Evolutionary conservation across 2,888 invertebrate genomes (phyloP).

Genomic region (Dorcus parallelipipedus): DNA sequence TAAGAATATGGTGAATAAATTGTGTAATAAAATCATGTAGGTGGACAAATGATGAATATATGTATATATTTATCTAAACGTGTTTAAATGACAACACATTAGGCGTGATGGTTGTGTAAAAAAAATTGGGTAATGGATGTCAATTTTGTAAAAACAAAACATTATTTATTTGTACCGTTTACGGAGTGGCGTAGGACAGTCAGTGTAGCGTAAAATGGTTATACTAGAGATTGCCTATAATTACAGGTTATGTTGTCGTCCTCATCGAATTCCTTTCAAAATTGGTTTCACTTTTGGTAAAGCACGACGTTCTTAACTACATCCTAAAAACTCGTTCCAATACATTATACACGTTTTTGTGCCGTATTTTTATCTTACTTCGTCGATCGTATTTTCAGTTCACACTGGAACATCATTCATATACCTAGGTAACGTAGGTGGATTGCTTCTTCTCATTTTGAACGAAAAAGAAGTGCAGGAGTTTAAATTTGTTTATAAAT

Average conservation of each 20-base stretch:
- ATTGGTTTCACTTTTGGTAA: conserved; percentile 45
- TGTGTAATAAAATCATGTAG: no score
- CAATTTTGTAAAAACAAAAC: conserved; percentile 15
- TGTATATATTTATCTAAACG: background rate
- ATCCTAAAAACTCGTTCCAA: conserved; percentile 36
- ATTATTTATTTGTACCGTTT: conserved; percentile 11
- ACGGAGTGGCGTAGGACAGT: conserved; percentile 8
- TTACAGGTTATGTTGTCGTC: conserved; percentile 43
- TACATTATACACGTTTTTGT: conserved; percentile 32
- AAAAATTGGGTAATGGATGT: conserved; percentile 8
- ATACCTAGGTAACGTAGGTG: no score
- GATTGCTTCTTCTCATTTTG: no score
- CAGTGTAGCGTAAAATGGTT: conserved; percentile 36
- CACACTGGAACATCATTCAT: background rate
- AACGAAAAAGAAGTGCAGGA: no score
- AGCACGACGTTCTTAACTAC: conserved; percentile 35
- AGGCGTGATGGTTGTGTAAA: background rate
- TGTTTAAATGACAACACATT: background rate
- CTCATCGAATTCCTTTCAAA: conserved; percentile 37
- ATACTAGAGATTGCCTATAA: conserved; percentile 46
- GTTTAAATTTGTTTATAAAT: no score
- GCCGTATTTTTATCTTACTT: conserved; percentile 9
- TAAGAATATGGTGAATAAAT: no score
- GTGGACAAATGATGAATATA: background rate
- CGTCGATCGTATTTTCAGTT: background rate